Evolutionary conservation across 2,888 invertebrate genomes (phyloP), one percentile per base, ranked within the genome.

Genomic region (Amphipyra berbera): DNA sequence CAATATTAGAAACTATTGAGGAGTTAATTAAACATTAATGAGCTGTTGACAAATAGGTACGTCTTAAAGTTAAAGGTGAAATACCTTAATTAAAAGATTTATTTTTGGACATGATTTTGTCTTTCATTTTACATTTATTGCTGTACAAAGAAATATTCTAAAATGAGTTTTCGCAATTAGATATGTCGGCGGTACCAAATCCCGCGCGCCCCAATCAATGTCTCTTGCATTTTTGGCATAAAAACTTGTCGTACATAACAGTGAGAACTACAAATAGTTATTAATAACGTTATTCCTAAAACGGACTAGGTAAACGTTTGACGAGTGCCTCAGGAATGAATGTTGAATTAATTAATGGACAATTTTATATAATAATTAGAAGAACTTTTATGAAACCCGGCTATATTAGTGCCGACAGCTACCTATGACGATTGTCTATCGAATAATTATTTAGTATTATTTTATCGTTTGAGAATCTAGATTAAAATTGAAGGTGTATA

Each of bases 211-310:
- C 14, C 40, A 47, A 58, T 58, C 57, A 74, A 55, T 68, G 68
- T 74, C 80, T 82, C 85, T 82, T 87, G 84, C 74, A 80, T 84
- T 82, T 85, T 78, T 79, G 74, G 77, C 77, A 79, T 78, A 78
- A 73, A 62, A 63, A 68, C 67, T 62, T 61, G 79, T 79, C 64
- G 77, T 79, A 82, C 52, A 68, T 79, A 83, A 78, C 75, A 79
- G 79, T 78, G 75, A 78, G 74, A 76, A 82, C 75, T 82, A 85
- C 78, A 69, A 73, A 81, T 73, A 53, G 38, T 64, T 72, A 72
- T 74, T 14, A 59, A 68, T 76, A 82, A 82, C 76, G 80, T 83
- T 82, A 85, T 73, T 78, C 79, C 81, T 84, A 80, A 76, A 76
- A 63, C 67, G 79, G 85, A 85, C 82, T 83, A 83, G 84, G 83